A percentile compares a stretch with the other conserved stretches of the same genome.
Evolutionary conservation across 2,113 vertebrate species (phyloP).

Genomic region (Campylomormyrus numenius): DNA sequence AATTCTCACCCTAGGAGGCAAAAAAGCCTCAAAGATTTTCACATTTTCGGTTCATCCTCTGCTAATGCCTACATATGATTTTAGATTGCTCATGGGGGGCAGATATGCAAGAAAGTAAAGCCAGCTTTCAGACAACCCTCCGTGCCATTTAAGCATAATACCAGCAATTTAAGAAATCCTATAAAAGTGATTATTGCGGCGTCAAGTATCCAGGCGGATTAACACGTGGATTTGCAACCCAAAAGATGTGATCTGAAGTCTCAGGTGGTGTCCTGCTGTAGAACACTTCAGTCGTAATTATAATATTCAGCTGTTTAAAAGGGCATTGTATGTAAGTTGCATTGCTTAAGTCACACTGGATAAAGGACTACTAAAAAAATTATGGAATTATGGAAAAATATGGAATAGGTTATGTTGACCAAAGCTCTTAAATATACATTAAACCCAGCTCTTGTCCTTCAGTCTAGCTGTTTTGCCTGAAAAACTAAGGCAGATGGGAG

Average conservation of each 20-base stretch:
- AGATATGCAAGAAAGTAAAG: not conserved
- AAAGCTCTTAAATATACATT: not conserved
- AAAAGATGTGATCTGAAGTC: not conserved
- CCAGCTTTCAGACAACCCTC: too few species aligned
- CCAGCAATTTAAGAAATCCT: not conserved
- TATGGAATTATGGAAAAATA: too few species aligned
- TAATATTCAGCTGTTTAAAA: not conserved
- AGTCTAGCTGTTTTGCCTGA: not conserved
- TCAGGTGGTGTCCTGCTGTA: not conserved
- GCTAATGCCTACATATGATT: too few species aligned
- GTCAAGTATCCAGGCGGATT: not conserved
- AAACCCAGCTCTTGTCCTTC: not conserved
- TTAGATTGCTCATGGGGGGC: too few species aligned
- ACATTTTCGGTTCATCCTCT: too few species aligned
- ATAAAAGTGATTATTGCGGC: not conserved
- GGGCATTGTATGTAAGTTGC: not conserved
- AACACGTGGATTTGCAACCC: not conserved
- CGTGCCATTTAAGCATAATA: not conserved
- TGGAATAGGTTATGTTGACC: not conserved
- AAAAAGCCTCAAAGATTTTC: too few species aligned
- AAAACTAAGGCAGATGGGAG: not conserved
- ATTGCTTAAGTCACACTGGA: not conserved
- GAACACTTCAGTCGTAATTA: not conserved
- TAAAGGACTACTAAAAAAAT: not conserved
- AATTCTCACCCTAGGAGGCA: too few species aligned